Evolutionary conservation across 2,797 vertebrate species (phyloP), one percentile per base, ranked within the genome.

Genomic region (Bufotes viridis): DNA sequence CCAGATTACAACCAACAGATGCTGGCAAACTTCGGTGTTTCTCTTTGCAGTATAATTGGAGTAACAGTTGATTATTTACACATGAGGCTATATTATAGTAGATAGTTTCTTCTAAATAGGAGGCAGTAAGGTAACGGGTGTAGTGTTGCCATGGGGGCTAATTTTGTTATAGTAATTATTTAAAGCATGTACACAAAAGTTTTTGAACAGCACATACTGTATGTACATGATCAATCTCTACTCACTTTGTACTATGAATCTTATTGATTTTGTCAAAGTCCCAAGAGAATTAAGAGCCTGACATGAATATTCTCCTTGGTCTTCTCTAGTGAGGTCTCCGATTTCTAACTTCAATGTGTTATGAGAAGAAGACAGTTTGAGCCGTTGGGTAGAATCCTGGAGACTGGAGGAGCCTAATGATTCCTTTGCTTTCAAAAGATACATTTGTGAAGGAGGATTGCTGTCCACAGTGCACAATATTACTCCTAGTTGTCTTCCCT

Each of bases 401-500:
- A 0, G 34, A 0, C 26, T 0, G 0, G 78, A 90, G 72, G 93
- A 90, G 26, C 91, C 92, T 72, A 95, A 20, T 0, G 63, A 65
- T 22, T 87, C 49, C 0, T 82, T 81, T 0, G 90, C 90, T 0
- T 0, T 84, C 78, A 72, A 91, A 22, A 96, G 74, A 55, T 87
- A 0, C 8, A 95, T 78, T 22, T 91, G 89, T 0, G 94, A 92
- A 0, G 92, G 85, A 0, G 95, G 95, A 24, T 93, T 90, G 0
- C 92, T 95, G 81, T 95, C 93, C 5, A 92, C 93, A 0, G 91
- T 91, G 90, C 95, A 95, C 67, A 94, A 91, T 65, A 95, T 86
- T 67, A 93, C 3, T 0, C 90, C 87, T 15, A 1, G 82, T 0
- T 11, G 26, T 2, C 92, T 90, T 0, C 84, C 57, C 1, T 67